Conservation (phyloP, 1,140 invertebrate genomes). For the Drosophila athabasca region DNA sequence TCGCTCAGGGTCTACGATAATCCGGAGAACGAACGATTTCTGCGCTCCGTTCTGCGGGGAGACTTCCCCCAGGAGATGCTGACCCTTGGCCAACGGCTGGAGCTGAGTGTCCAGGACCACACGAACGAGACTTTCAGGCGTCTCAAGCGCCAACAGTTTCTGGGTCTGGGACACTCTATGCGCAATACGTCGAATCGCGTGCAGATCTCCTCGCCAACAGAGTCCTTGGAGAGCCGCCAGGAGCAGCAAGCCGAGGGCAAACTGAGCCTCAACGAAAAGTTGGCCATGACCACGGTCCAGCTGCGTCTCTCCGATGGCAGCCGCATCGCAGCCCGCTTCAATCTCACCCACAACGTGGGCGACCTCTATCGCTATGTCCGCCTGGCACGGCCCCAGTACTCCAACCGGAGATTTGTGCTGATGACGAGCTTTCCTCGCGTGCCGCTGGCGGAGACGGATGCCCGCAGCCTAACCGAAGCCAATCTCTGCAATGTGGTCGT, state of each 20-base stretch:
- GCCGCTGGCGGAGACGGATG: slow-evolving; percentile 46
- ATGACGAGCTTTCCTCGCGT: slow-evolving; percentile 58
- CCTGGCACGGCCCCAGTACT: slow-evolving; percentile 45
- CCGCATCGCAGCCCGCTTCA: slow-evolving; percentile 52
- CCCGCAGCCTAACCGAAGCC: slow-evolving; percentile 46
- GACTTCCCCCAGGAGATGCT: slow-evolving; percentile 61
- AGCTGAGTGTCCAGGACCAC: slow-evolving; percentile 61
- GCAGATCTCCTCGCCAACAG: background rate
- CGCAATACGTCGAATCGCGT: slow-evolving; percentile 1
- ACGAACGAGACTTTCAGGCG: slow-evolving; percentile 52
- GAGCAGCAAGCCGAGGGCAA: slow-evolving; percentile 9
- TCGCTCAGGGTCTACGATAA: slow-evolving; percentile 39
- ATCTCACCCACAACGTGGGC: slow-evolving; percentile 44
- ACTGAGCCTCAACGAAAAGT: slow-evolving; percentile 26
- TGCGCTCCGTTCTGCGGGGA: slow-evolving; percentile 56
- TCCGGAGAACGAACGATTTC: slow-evolving; percentile 58
- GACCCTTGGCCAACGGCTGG: slow-evolving; percentile 29
- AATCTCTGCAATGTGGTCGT: slow-evolving; percentile 63
- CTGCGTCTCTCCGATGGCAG: slow-evolving; percentile 60
- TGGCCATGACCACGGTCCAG: slow-evolving; percentile 44
- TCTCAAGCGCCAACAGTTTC: slow-evolving; percentile 58
- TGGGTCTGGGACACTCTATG: slow-evolving; percentile 51
- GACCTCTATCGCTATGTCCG: slow-evolving; percentile 62
- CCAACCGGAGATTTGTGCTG: slow-evolving; percentile 36
- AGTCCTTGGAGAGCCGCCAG: background rate